Evolutionary conservation across 2,113 vertebrate genomes (phyloP).

Genomic region (Pteronura brasiliensis): DNA sequence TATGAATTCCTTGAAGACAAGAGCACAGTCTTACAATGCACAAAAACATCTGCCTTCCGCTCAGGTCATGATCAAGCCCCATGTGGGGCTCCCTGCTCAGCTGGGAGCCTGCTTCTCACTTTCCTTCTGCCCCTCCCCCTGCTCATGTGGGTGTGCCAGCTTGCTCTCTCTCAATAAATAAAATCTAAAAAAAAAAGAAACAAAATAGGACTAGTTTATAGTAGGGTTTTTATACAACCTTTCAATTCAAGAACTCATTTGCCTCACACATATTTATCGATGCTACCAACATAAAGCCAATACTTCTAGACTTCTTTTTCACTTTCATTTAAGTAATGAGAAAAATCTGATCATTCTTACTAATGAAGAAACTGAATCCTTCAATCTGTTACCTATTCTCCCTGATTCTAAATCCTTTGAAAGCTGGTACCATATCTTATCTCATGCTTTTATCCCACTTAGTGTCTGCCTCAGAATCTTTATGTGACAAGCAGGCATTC

Average conservation of each 20-base stretch:
- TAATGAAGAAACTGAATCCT: background rate
- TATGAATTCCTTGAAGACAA: background rate
- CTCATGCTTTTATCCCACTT: background rate
- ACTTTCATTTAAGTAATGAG: background rate
- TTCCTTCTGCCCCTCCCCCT: no score
- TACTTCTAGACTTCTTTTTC: background rate
- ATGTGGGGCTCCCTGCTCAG: no score
- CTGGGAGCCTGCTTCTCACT: no score
- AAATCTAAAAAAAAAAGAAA: background rate
- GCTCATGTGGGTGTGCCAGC: background rate
- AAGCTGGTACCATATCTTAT: background rate
- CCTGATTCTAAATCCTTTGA: background rate
- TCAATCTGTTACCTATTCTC: background rate
- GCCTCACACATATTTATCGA: background rate
- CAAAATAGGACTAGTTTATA: background rate
- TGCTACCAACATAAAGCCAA: background rate
- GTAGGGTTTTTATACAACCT: background rate
- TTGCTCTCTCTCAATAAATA: no score
- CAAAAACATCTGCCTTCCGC: background rate
- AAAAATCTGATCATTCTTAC: background rate
- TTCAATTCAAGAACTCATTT: conserved; percentile 1
- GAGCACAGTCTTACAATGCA: background rate
- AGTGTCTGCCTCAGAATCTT: background rate
- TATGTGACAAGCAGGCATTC: background rate
- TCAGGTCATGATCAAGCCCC: background rate